Percentiles rank a stretch among this genome's conserved stretches.
These are phyloP conservation scores for Lethrus apterus DNA, from an alignment of 1,140 invertebrate species.

Conservation along the genomic window DNA sequence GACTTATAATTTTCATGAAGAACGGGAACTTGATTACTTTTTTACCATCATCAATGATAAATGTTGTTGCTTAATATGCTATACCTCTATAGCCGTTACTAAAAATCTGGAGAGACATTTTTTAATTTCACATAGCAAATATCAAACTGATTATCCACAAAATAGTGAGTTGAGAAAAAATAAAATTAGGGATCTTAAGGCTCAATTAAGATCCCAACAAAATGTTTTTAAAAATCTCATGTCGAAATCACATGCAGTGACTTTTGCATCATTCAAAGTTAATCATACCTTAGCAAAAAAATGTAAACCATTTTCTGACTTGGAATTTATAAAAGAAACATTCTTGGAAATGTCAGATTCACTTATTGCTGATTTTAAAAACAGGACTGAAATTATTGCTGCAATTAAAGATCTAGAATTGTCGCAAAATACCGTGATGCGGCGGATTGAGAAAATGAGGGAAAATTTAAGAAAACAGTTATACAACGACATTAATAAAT, in stretches of 20 bases:
- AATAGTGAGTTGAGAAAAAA: constrained; percentile 31
- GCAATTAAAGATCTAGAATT: constrained; percentile 18
- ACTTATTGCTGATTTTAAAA: constrained; percentile 23
- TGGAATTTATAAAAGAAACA: constrained; percentile 29
- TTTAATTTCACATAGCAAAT: constrained; percentile 28
- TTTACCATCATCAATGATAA: constrained; percentile 32
- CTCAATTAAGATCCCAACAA: constrained; percentile 26
- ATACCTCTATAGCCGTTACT: constrained; percentile 26
- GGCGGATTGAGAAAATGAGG: constrained; percentile 23
- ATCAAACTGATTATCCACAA: constrained; percentile 30
- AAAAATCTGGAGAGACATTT: constrained; percentile 32
- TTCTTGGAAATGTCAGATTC: constrained; percentile 22
- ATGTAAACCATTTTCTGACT: constrained; percentile 29
- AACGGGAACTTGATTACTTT: constrained; percentile 29
- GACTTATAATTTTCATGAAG: constrained; percentile 22
- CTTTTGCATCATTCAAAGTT: constrained; percentile 30
- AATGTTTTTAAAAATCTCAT: constrained; percentile 26
- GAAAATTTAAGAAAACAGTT: constrained; percentile 24
- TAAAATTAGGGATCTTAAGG: constrained; percentile 29
- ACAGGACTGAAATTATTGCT: no score
- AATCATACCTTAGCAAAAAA: constrained; percentile 30
- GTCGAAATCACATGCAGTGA: constrained; percentile 23
- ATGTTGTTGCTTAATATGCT: constrained; percentile 26
- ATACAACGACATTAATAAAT: constrained; percentile 23
- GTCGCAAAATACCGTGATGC: constrained; percentile 23